Evolutionary conservation across 1,140 invertebrate genomes (phyloP).

Genomic region (Drosophila littoralis): DNA sequence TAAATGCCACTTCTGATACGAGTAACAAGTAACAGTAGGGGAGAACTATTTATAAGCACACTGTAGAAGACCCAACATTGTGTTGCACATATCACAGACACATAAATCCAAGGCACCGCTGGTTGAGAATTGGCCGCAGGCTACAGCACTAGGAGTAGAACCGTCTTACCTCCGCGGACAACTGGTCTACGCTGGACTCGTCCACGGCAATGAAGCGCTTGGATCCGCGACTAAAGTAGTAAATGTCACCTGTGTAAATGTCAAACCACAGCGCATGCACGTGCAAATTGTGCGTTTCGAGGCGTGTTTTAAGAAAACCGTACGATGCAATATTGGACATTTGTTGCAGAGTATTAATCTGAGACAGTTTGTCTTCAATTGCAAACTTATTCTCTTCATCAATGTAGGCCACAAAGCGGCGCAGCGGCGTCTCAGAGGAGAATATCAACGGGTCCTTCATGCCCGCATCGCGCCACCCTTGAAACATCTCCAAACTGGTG

Average conservation of each 20-base stretch:
- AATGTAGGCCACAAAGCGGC: constrained; percentile 96
- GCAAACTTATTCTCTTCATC: constrained; percentile 96
- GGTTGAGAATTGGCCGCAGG: neutral
- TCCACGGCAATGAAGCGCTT: constrained; percentile 93
- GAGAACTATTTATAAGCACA: constrained; percentile 17
- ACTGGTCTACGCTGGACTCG: constrained; percentile 90
- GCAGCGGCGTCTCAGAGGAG: constrained; percentile 92
- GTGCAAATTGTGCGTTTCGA: constrained; percentile 93
- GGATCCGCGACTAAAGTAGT: constrained; percentile 94
- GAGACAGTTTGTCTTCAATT: constrained; percentile 96
- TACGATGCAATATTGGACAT: constrained; percentile 97
- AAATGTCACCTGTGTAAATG: constrained; percentile 98
- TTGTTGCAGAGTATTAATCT: constrained; percentile 97
- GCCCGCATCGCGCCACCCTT: constrained; percentile 88
- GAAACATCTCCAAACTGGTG: constrained; percentile 92
- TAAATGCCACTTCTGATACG: constrained; percentile 59
- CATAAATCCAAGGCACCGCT: constrained; percentile 45
- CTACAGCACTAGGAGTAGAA: constrained; percentile 89
- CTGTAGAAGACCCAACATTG: constrained; percentile 49
- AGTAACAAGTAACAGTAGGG: constrained; percentile 8
- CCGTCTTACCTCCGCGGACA: constrained; percentile 90
- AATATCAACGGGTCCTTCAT: constrained; percentile 90
- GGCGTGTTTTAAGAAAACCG: constrained; percentile 93
- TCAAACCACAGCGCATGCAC: constrained; percentile 98
- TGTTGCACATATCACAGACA: constrained; percentile 69